Base-by-base conservation (phyloP, 1,140 invertebrate species). In the Heliconius melpomene region DNA sequence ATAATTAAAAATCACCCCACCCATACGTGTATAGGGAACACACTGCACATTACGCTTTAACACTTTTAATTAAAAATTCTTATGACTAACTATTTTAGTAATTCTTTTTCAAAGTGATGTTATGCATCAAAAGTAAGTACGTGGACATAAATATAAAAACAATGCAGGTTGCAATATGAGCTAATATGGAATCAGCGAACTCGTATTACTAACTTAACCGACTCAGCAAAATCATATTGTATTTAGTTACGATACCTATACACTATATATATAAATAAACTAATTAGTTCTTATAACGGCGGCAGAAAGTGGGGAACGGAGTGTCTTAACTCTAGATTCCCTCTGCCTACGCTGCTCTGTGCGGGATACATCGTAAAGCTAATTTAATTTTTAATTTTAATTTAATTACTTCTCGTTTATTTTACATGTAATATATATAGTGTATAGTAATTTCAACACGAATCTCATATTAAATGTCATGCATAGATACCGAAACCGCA, bases 1-100 rank as follows among this genome's bases (percentile, higher is more conserved):
- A 93, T 93, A 92, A 94, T 93, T 93, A 93, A 94, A 94, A 94
- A 94, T 91, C 91, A 90, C 92, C 92, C 91, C 89, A 89, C 85
- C 87, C 86, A 87, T 86, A 36, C 32, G 32, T 36, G 32, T 36
- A 84, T 88, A 87, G 89, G 89, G 89, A 86, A 90, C 88, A 87
- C 86, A 91, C 86, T 90, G 90, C 86, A 89, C 87, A 90, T 91
- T 91, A 93, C 87, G 86, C 86, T 87, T 89, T 90, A 91, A 90
- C 89, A 91, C 88, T 93, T 93, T 93, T 93, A 93, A 94, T 93
- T 94, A 93, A 92, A 92, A 89, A 79, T 82, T 84, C 73, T 82
- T 79, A 82, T 78, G 75, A 78, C 75, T 77, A 77, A 80, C 71
- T 79, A 80, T 60, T 77, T 77, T 77, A 77, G 75, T 76, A 29